phyloP scores from a whole-genome alignment of 1,140 invertebrate species.

The Drosophila dunni region DNA sequence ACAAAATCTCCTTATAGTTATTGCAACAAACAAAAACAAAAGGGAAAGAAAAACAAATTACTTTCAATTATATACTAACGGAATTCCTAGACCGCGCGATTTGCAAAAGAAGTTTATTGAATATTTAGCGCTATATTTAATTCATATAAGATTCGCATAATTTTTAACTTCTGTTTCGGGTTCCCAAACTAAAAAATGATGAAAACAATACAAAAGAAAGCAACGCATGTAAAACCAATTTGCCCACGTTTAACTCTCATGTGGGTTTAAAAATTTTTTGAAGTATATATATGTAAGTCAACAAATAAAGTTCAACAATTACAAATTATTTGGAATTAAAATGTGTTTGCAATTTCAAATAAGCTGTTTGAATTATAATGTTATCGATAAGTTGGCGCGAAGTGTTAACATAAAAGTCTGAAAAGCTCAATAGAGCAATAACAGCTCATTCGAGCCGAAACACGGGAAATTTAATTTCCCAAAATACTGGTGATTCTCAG shows the following conservation, averaged over 20 bases:
- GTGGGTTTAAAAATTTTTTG: slow-evolving; percentile 74
- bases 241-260: slow-evolving; percentile 69
- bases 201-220: slow-evolving; percentile 37
- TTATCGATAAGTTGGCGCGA: slow-evolving; percentile 19
- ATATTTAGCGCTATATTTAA: slow-evolving; percentile 46
- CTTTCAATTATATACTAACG: slow-evolving; percentile 52
- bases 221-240: slow-evolving; percentile 69
- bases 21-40: slow-evolving; percentile 54
- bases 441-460: slow-evolving; percentile 36
- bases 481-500: too few species aligned
- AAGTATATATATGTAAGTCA: slow-evolving; percentile 77
- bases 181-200: slow-evolving; percentile 16
- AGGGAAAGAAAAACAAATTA: slow-evolving; percentile 14
- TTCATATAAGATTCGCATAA: slow-evolving; percentile 57
- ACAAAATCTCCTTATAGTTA: slow-evolving; percentile 72
- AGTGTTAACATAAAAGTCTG: neutral
- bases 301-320: slow-evolving; percentile 81
- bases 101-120: slow-evolving; percentile 21
- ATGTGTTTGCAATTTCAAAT: too few species aligned
- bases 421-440: neutral
- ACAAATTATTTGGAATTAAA: slow-evolving; percentile 43
- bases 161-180: slow-evolving; percentile 60
- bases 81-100: slow-evolving; percentile 34
- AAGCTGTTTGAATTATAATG: too few species aligned
- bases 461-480: slow-evolving; percentile 11